Percentiles rank a stretch among this genome's conserved stretches.
These are phyloP conservation scores for Bedellia somnulentella DNA, from an alignment of 2,888 invertebrate genomes.

Conservation along the genomic window DNA sequence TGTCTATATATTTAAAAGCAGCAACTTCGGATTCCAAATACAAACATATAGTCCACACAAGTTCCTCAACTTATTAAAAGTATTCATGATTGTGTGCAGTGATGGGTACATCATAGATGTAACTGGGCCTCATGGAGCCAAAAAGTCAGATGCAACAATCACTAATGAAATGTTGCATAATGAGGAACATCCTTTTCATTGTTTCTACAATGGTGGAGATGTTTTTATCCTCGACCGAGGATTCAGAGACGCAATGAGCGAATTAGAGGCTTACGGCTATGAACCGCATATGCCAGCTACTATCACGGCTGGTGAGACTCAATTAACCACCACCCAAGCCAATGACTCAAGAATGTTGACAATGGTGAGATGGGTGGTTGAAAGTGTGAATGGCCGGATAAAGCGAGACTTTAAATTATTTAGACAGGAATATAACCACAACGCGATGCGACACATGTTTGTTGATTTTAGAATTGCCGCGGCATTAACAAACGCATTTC, in stretches of 20 bases:
- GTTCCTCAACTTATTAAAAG: slow-evolving; percentile 6
- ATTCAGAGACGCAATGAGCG: slow-evolving; percentile 9
- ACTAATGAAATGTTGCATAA: slow-evolving; percentile 2
- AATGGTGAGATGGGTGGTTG: slow-evolving; percentile 9
- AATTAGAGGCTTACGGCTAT: slow-evolving; percentile 8
- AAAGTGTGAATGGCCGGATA: slow-evolving; percentile 7
- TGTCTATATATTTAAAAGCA: slow-evolving; percentile 4
- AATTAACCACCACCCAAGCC: slow-evolving; percentile 7
- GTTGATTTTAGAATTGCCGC: too few species aligned
- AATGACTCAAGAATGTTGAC: slow-evolving; percentile 9
- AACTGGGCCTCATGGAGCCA: slow-evolving; percentile 7
- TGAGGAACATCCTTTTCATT: background rate
- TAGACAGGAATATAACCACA: too few species aligned
- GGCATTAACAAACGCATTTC: too few species aligned
- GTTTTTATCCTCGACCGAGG: slow-evolving; percentile 11
- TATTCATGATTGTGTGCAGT: slow-evolving; percentile 6
- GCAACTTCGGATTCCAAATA: slow-evolving; percentile 1
- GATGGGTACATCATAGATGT: too few species aligned
- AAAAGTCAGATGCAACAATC: slow-evolving; percentile 6
- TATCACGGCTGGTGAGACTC: slow-evolving; percentile 5
- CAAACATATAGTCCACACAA: slow-evolving; percentile 6
- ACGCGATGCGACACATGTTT: too few species aligned
- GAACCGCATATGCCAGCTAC: slow-evolving; percentile 8
- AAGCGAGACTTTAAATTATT: slow-evolving; percentile 8
- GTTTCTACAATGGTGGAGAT: slow-evolving; percentile 6